Evolutionary conservation across 2,888 invertebrate genomes (phyloP).

Genomic region (Ophion obscuratus): DNA sequence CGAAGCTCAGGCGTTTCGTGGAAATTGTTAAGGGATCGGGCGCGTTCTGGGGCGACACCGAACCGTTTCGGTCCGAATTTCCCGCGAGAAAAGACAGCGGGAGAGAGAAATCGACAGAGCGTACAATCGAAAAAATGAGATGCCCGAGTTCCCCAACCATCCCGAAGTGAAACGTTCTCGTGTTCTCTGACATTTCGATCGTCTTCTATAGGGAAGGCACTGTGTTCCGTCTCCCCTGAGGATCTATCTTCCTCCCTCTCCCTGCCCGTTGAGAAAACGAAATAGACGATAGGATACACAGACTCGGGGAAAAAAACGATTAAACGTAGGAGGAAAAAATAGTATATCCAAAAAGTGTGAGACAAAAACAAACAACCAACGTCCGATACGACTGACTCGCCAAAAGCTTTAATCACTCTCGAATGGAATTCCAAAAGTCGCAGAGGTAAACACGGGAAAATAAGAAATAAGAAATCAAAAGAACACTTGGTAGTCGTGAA

Average conservation of each 20-base stretch:
- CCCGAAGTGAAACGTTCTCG: slow-evolving; percentile 70
- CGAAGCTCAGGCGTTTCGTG: neutral
- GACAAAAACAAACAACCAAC: slow-evolving; percentile 29
- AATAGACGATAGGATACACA: slow-evolving; percentile 38
- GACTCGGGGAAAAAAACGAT: slow-evolving; percentile 30
- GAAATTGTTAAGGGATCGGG: slow-evolving; percentile 28
- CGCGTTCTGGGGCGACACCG: slow-evolving; percentile 26
- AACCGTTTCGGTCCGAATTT: slow-evolving; percentile 52
- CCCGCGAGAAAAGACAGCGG: slow-evolving; percentile 53
- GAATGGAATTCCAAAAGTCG: slow-evolving; percentile 5
- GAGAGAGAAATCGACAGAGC: slow-evolving; percentile 54
- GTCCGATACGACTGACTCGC: slow-evolving; percentile 20
- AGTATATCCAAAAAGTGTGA: slow-evolving; percentile 11
- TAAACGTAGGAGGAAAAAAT: slow-evolving; percentile 42
- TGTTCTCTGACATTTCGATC: slow-evolving; percentile 67
- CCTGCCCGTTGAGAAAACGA: slow-evolving; percentile 27
- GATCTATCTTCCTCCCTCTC: slow-evolving; percentile 6
- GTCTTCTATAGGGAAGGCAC: slow-evolving; percentile 39
- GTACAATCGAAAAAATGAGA: slow-evolving; percentile 72
- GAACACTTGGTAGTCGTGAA: neutral
- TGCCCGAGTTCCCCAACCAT: slow-evolving; percentile 31
- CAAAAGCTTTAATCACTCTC: slow-evolving; percentile 43
- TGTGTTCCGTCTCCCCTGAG: slow-evolving; percentile 51
- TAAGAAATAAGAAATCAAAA: slow-evolving; percentile 6
- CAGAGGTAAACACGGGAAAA: slow-evolving; percentile 1